These are phyloP conservation scores for Acanthisitta chloris DNA, from an alignment of 2,113 vertebrate genomes.

Conservation along the genomic window DNA sequence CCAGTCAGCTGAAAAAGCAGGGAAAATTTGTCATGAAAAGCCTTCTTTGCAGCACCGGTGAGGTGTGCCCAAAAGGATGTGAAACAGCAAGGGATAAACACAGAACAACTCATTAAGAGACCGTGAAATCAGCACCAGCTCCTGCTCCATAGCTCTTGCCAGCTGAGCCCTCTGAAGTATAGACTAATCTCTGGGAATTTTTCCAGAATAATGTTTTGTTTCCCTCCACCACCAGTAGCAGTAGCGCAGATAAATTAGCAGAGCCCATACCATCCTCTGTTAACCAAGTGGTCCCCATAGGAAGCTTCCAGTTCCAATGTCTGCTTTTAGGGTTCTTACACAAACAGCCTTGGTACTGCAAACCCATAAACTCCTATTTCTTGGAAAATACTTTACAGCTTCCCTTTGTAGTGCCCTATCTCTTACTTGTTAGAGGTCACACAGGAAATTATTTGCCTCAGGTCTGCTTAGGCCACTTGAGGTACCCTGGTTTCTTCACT, in stretches of 20 bases:
- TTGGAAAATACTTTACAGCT: background rate
- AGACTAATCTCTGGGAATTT: background rate
- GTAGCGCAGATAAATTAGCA: background rate
- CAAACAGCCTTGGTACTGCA: background rate
- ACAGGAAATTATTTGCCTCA: background rate
- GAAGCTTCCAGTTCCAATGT: background rate
- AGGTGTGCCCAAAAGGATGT: background rate
- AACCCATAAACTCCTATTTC: background rate
- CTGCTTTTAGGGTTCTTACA: background rate
- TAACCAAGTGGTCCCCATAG: background rate
- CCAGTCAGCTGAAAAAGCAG: background rate
- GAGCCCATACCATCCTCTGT: accelerated
- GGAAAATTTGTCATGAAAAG: background rate
- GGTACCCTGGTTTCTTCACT: background rate
- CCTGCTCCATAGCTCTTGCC: background rate
- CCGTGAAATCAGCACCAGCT: background rate
- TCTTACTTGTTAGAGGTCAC: background rate
- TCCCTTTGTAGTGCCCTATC: background rate
- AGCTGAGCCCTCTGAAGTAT: background rate
- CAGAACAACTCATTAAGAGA: background rate
- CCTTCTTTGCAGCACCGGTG: background rate
- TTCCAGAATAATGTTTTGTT: background rate
- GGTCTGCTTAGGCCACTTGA: background rate
- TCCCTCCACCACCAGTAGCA: background rate
- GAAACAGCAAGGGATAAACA: background rate